Base-by-base conservation (phyloP, 2,888 invertebrate genomes). In the Lochmaea crataegi region DNA sequence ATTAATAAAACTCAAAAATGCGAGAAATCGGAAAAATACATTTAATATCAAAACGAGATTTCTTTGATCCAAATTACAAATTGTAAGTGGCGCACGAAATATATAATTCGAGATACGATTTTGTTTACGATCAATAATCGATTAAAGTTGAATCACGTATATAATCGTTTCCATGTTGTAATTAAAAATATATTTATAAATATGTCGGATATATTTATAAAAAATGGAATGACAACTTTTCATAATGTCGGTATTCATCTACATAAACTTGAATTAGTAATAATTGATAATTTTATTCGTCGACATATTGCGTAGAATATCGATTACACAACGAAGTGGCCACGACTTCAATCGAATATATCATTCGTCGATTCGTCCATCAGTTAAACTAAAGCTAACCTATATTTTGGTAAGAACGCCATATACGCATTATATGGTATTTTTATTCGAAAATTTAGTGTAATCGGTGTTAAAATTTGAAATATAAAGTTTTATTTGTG, bases 351-450 rank as follows among this genome's bases (percentile, higher is more conserved):
- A 26, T 58, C 58, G 58, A 58, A 32, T 32, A n/a, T 26, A n/a
- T 58, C 32, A 18, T 58, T 32, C 58, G 26, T 57, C n/a, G n/a
- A n/a, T n/a, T n/a, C n/a, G n/a, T 18, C 16, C n/a, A 56, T 9
- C 18, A 56, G 56, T 56, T 56, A 7, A 56, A 56, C 58, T 53
- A 53, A 53, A 67, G 66, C 66, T 67, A 67, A 67, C 66, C 66
- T 67, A 22, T 38, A 57, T 57, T 67, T 57, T 18, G 18, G 5
- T n/a, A 45, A 42, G 38, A 42, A 56, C n/a, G 11, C 14, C 57
- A 67, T 38, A 56, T 57, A 58, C 66, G 66, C 65, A 65, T 42
- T 67, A 57, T 41, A 57, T 14, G 16, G 57, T 45, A 22, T 67
- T 57, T 41, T 67, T 45, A 53, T 14, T 57, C 11, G 1, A 56